These are phyloP conservation scores for Danio rerio DNA, from an alignment of 2,113 vertebrate genomes.

Conservation along the genomic window DNA sequence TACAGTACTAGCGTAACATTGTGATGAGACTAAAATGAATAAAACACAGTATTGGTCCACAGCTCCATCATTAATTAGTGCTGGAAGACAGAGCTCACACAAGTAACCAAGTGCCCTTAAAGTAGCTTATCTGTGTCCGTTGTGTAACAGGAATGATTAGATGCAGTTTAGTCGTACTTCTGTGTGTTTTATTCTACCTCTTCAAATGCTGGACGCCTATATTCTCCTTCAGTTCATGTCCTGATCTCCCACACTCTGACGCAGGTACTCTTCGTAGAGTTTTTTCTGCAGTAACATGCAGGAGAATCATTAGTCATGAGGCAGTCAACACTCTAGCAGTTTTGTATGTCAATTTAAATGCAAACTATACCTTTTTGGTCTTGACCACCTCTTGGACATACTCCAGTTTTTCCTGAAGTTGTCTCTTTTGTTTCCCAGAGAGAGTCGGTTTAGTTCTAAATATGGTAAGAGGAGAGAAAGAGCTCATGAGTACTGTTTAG, in stretches of 20 bases:
- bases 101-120: neutral
- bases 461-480: neutral
- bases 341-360: neutral
- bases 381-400: slow-evolving; percentile 80
- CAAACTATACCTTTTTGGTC: slow-evolving; percentile 77
- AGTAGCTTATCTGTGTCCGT: slow-evolving; percentile 11
- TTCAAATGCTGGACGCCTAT: neutral
- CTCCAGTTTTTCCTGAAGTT: slow-evolving; percentile 78
- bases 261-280: slow-evolving; percentile 84
- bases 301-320: neutral
- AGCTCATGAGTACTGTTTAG: neutral
- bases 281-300: slow-evolving; percentile 70
- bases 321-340: neutral
- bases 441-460: slow-evolving; percentile 77
- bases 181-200: neutral
- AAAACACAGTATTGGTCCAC: slow-evolving; percentile 42
- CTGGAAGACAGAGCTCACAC: neutral
- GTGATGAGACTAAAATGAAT: neutral
- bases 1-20: slow-evolving; percentile 12
- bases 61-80: slow-evolving; percentile 48
- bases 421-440: slow-evolving; percentile 78
- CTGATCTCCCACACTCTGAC: slow-evolving; percentile 82
- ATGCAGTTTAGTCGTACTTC: slow-evolving; percentile 21
- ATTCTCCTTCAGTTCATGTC: slow-evolving; percentile 73
- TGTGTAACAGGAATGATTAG: slow-evolving; percentile 17